These are phyloP conservation scores for Danaus plexippus DNA, from an alignment of 1,140 invertebrate genomes.

Conservation along the genomic window DNA sequence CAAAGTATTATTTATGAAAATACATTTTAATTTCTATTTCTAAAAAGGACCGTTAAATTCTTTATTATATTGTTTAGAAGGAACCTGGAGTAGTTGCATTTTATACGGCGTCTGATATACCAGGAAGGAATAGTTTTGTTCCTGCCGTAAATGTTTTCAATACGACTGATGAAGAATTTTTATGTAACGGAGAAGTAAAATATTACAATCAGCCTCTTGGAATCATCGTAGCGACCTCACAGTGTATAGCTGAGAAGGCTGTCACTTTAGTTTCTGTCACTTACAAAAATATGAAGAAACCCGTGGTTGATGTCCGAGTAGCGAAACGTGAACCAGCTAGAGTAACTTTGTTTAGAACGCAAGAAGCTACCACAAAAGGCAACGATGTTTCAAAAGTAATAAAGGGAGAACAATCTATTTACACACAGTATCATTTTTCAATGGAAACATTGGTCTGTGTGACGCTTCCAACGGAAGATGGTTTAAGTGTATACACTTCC, in stretches of 20 bases:
- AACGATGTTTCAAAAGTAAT: conserved; percentile 53
- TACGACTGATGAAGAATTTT: conserved; percentile 69
- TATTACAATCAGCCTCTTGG: conserved; percentile 84
- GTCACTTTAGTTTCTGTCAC: conserved; percentile 77
- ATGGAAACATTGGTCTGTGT: conserved; percentile 75
- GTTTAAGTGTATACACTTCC: conserved; percentile 40
- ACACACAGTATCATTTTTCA: conserved; percentile 49
- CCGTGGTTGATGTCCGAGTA: conserved; percentile 32
- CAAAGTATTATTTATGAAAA: no score
- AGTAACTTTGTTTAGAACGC: conserved; percentile 43
- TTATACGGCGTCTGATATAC: conserved; percentile 81
- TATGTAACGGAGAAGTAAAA: conserved; percentile 67
- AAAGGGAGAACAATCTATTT: conserved; percentile 35
- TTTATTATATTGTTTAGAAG: conserved; percentile 55
- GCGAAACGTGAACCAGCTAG: conserved; percentile 32
- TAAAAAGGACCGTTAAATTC: no score
- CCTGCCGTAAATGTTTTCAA: conserved; percentile 63
- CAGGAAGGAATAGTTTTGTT: conserved; percentile 77
- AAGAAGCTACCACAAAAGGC: conserved; percentile 29
- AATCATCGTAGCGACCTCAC: conserved; percentile 78
- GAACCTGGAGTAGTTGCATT: conserved; percentile 81
- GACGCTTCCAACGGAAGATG: conserved; percentile 76
- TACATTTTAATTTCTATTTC: no score
- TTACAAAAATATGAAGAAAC: conserved; percentile 58
- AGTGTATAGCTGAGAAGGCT: conserved; percentile 76